Conservation (phyloP, 1,140 invertebrate genomes). For the Drosophila subpulchrella region DNA sequence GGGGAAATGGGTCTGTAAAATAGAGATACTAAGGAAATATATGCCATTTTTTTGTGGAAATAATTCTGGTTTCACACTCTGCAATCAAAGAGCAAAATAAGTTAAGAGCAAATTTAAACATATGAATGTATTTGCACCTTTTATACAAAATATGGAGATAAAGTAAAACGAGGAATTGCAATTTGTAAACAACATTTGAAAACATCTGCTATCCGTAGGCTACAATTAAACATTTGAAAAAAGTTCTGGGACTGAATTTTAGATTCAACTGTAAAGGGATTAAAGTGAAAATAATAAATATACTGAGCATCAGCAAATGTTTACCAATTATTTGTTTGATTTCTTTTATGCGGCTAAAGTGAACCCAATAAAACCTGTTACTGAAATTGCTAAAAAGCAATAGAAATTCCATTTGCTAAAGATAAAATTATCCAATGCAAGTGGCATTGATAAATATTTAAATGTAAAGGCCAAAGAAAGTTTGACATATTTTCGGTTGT, state of each 20-base stretch:
- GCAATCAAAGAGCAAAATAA: conserved; percentile 2
- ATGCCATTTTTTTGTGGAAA: conserved; percentile 2
- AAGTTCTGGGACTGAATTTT: too few relatives aligned
- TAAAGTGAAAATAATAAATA: too few relatives aligned
- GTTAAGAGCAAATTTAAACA: background rate
- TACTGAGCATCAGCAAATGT: too few relatives aligned
- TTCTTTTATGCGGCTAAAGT: too few relatives aligned
- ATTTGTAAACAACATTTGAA: background rate
- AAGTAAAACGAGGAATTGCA: conserved; percentile 1
- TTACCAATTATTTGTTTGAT: too few relatives aligned
- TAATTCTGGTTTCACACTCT: background rate
- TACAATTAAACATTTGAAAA: background rate
- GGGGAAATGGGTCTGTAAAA: background rate
- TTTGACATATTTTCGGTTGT: background rate
- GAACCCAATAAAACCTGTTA: too few relatives aligned
- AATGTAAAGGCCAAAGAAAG: background rate
- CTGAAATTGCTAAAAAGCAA: too few relatives aligned
- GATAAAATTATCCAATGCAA: too few relatives aligned
- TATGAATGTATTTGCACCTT: background rate
- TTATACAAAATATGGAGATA: background rate
- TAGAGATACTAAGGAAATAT: background rate
- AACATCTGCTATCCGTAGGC: background rate
- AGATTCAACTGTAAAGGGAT: background rate
- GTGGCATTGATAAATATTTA: background rate
- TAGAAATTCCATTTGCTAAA: too few relatives aligned